Evolutionary conservation across 1,140 invertebrate species (phyloP).

Genomic region (Drosophila willistoni): DNA sequence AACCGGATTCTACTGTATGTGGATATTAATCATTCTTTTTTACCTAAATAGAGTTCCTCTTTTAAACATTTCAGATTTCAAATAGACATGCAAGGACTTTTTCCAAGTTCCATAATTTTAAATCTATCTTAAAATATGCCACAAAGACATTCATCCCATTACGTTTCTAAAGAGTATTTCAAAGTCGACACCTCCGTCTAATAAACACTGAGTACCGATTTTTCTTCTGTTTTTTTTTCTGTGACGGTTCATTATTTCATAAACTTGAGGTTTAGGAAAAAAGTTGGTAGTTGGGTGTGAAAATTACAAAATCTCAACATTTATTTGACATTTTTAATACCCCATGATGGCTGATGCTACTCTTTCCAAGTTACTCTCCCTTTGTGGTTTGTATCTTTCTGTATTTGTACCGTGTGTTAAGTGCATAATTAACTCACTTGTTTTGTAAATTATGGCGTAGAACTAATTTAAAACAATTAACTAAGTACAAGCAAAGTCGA

Average conservation of each 20-base stretch:
- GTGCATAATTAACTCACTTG: slow-evolving; percentile 53
- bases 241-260: slow-evolving; percentile 66
- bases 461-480: slow-evolving; percentile 68
- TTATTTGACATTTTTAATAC: slow-evolving; percentile 63
- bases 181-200: neutral
- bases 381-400: neutral
- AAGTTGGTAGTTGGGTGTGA: slow-evolving; percentile 27
- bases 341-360: slow-evolving; percentile 4
- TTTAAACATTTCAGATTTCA: no score
- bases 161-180: neutral
- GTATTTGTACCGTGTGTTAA: slow-evolving; percentile 16
- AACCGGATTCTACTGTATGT: no score
- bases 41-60: no score
- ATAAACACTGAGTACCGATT: neutral
- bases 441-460: slow-evolving; percentile 15
- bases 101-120: no score
- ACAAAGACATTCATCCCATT: no score
- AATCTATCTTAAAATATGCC: no score
- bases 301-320: slow-evolving; percentile 62
- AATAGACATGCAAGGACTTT: no score
- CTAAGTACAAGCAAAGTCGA: neutral
- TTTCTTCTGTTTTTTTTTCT: slow-evolving; percentile 35
- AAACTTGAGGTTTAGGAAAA: slow-evolving; percentile 30
- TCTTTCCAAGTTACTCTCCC: slow-evolving; percentile 16
- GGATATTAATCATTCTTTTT: no score